Base-by-base conservation (phyloP, 2,113 vertebrate species). In the Hoplias malabaricus region DNA sequence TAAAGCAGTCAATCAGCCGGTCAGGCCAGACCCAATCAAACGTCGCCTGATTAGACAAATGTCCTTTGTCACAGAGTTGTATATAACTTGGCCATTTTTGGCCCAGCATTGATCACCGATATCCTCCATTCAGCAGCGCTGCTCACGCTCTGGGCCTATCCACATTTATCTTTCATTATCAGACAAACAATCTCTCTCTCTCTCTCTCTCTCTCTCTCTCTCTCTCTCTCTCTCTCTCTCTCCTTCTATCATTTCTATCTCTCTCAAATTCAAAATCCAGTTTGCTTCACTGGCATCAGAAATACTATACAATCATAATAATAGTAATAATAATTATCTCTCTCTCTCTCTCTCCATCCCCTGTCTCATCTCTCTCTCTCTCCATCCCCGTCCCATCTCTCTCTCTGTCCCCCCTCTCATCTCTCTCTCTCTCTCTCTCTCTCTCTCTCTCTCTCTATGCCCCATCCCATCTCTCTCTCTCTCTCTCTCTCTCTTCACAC, bases 101-200 rank as follows among this genome's bases (percentile, higher is more conserved):
- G 79, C 77, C 76, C 83, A 78, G 66, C 63, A 87, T 88, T 57
- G 82, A 87, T 89, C 83, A 74, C 75, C 80, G 73, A 72, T 86
- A 86, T 87, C 81, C 57, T 61, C 10, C 77, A 80, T 80, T 86
- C 81, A 88, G 84, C 85, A 86, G 83, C 80, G 84, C 85, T 80
- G 88, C 80, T 86, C 83, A 84, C 79, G 56, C 80, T 77, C 63
- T 70, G 66, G 75, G 69, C 69, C 79, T n/a, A 80, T 82, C 77
- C 81, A 68, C 88, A 89, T 87, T 81, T 84, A 84, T 85, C 82
- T 80, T 2, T 6, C 31, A 66, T 2, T 42, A 86, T 82, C 83
- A 84, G 78, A 56, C 69, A 59, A 65, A 36, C 16, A 36, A 36
- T 36, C 59, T n/a, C 33, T n/a, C 19, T 36, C 19, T 29, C 33